Evolutionary conservation across 2,888 invertebrate genomes (phyloP).

Genomic region (Drosophila parthenogenetica): DNA sequence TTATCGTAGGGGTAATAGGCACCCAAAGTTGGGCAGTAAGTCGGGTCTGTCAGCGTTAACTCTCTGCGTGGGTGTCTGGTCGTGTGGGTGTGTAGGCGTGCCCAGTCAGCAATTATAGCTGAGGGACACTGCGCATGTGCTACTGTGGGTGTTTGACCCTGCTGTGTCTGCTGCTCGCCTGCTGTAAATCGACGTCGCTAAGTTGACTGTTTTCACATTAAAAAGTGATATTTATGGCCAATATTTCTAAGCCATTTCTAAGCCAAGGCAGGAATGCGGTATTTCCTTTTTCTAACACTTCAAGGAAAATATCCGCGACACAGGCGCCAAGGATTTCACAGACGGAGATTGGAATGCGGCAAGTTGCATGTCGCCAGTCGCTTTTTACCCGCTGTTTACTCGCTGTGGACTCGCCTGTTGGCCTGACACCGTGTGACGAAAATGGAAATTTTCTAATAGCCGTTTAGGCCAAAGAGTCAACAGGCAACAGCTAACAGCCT

Average conservation of each 20-base stretch:
- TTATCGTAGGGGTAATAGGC: constrained; percentile 83
- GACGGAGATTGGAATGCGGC: constrained; percentile 70
- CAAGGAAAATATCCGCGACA: constrained; percentile 84
- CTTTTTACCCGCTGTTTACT: not conserved
- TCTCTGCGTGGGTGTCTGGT: constrained; percentile 5
- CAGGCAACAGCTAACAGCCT: constrained; percentile 5
- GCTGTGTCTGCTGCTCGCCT: constrained; percentile 70
- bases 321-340: constrained; percentile 77
- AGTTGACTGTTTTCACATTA: constrained; percentile 85
- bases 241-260: constrained; percentile 56
- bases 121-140: constrained; percentile 59
- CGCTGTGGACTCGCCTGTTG: constrained; percentile 53
- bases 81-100: constrained; percentile 19
- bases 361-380: too few species aligned
- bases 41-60: constrained; percentile 42
- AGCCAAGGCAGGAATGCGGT: constrained; percentile 58
- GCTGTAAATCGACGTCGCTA: constrained; percentile 82
- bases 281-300: constrained; percentile 82
- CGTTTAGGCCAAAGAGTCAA: constrained; percentile 40
- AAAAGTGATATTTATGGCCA: constrained; percentile 82
- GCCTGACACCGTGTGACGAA: constrained; percentile 83
- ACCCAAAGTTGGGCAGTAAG: constrained; percentile 80
- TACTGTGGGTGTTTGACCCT: not conserved
- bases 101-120: constrained; percentile 6
- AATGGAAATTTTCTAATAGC: constrained; percentile 83